A percentile compares a stretch with the other conserved stretches of the same genome.
These are phyloP conservation scores for Drosophila picticornis DNA, from an alignment of 2,888 invertebrate genomes.

Conservation along the genomic window DNA sequence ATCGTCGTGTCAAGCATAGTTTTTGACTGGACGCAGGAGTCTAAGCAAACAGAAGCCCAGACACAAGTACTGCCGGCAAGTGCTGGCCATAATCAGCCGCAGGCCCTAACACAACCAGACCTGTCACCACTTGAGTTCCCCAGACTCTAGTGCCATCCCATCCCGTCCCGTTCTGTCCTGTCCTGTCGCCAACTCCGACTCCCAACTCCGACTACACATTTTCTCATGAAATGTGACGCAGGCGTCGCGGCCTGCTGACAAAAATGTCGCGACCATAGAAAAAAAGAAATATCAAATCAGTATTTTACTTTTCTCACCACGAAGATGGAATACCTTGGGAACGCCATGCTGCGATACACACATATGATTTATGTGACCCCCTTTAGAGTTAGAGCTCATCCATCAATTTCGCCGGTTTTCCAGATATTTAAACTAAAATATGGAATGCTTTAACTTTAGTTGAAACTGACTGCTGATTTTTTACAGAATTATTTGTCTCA, in stretches of 20 bases:
- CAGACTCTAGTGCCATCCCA: conserved; percentile 13
- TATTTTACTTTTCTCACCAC: conserved; percentile 10
- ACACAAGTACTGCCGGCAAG: conserved; percentile 14
- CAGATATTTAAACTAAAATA: neutral
- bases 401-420: conserved; percentile 5
- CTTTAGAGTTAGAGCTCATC: neutral
- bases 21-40: conserved; percentile 73
- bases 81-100: conserved; percentile 65
- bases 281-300: conserved; percentile 11
- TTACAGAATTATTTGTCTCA: neutral
- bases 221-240: conserved; percentile 65
- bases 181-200: conserved; percentile 6
- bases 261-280: conserved; percentile 69
- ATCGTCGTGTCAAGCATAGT: conserved; percentile 28
- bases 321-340: conserved; percentile 41
- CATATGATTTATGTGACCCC: conserved; percentile 23
- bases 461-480: neutral
- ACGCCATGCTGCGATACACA: neutral
- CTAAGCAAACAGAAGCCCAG: conserved; percentile 74
- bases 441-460: neutral
- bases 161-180: neutral
- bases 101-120: conserved; percentile 58
- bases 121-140: conserved; percentile 73
- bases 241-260: conserved; percentile 61
- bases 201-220: conserved; percentile 50